Percentiles rank a stretch among this genome's conserved stretches.
Evolutionary conservation across 2,113 vertebrate genomes (phyloP).

Genomic region (Pyxicephalus adspersus): DNA sequence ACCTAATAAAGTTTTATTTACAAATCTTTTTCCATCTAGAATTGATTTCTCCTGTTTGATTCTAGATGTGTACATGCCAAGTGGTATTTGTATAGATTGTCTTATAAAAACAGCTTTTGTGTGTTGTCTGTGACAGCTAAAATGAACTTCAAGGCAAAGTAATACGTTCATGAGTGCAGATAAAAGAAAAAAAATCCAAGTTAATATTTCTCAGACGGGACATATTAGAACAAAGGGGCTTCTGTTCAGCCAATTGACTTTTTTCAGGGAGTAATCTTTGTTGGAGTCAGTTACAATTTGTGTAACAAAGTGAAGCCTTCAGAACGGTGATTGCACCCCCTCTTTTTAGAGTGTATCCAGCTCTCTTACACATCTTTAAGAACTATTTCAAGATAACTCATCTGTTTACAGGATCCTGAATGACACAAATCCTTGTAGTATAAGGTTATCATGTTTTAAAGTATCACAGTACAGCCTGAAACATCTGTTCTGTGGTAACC

Average conservation of each 20-base stretch:
- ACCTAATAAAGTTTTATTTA: too few species aligned
- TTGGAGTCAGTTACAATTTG: conserved; percentile 55
- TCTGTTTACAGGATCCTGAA: conserved; percentile 28
- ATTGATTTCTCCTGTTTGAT: too few species aligned
- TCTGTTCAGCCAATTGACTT: conserved; percentile 65
- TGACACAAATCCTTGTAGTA: conserved; percentile 45
- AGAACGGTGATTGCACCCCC: conserved; percentile 28
- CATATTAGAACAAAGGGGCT: conserved; percentile 74
- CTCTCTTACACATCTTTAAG: conserved; percentile 9
- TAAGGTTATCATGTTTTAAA: conserved; percentile 40
- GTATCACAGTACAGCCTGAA: neutral
- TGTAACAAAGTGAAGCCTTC: conserved; percentile 66
- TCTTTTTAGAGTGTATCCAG: conserved; percentile 23
- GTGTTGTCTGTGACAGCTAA: too few species aligned
- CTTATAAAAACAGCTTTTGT: too few species aligned
- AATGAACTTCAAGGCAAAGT: too few species aligned
- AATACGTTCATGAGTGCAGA: too few species aligned
- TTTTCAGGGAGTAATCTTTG: conserved; percentile 69
- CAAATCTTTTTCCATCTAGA: too few species aligned
- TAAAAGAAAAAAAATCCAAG: conserved; percentile 64
- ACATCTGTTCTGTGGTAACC: conserved; percentile 33
- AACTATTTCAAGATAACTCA: conserved; percentile 39
- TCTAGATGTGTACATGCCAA: too few species aligned
- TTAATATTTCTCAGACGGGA: conserved; percentile 75
- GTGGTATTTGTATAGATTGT: too few species aligned